phyloP scores from a whole-genome alignment of 2,113 vertebrate species.

The Callospermophilus lateralis region DNA sequence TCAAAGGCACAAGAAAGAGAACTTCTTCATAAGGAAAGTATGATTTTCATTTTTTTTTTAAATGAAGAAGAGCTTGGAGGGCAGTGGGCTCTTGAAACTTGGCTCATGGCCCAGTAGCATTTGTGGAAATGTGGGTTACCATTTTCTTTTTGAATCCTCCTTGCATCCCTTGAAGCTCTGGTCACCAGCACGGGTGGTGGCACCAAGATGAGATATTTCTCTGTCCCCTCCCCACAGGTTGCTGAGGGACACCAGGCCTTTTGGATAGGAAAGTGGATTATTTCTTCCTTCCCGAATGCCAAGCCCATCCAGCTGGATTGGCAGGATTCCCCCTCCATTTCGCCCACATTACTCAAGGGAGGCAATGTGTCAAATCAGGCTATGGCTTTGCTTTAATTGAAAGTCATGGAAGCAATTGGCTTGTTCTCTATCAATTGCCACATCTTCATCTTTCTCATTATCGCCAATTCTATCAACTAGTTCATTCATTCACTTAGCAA shows the following conservation, averaged over 20 bases:
- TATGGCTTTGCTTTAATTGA: conserved; percentile 53
- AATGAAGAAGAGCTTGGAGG: background rate
- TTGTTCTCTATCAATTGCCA: conserved; percentile 9
- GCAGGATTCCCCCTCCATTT: background rate
- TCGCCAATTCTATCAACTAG: background rate
- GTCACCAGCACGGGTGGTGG: too few species aligned
- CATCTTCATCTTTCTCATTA: conserved; percentile 38
- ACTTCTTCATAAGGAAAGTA: background rate
- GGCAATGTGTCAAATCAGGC: background rate
- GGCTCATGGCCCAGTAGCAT: background rate
- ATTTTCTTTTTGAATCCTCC: background rate
- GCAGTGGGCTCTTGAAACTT: background rate
- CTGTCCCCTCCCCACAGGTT: background rate
- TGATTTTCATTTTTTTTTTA: conserved; percentile 12
- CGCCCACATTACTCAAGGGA: background rate
- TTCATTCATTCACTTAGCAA: conserved; percentile 31
- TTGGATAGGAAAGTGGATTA: background rate
- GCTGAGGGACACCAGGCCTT: background rate
- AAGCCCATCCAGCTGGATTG: background rate
- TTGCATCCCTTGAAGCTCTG: background rate
- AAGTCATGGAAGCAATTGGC: conserved; percentile 30
- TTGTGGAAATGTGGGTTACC: background rate
- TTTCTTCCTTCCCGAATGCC: background rate
- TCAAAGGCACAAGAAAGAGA: background rate
- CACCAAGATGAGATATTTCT: background rate